Evolutionary conservation across 2,113 vertebrate genomes (phyloP), one percentile per base, ranked within the genome.

Genomic region (Albula goreensis): DNA sequence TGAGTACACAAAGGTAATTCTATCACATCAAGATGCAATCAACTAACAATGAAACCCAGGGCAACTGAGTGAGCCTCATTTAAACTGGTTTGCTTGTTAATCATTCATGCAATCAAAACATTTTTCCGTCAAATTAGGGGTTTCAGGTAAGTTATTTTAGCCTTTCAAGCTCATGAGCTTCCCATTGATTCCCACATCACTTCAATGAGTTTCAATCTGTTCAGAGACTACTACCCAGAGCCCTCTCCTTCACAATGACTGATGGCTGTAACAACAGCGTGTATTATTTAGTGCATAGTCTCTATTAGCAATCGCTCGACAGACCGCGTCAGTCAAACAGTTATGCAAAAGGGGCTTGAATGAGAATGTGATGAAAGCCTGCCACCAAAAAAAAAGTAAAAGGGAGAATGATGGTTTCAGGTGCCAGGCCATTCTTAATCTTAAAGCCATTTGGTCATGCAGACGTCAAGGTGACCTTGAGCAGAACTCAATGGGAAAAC

Each of bases 401-500:
- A 81, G 17, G 51, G 52, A 51, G 53, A 82, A 81, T 9, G 13
- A 86, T 53, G n/a, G 56, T 81, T 82, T 82, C 81, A 51, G 81
- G 31, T 50, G 50, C 41, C 52, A n/a, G 82, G 25, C 78, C 22
- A 53, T 49, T 56, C 41, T 86, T 86, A 86, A 86, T 86, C 85
- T 86, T 53, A 25, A 52, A 86, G 80, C 70, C 15, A 57, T 86
- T 77, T 78, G 80, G 63, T 86, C 77, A 86, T 86, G 53, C 66
- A 81, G 81, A 80, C 85, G 86, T 90, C 83, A 90, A 91, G 90
- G 88, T 92, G 86, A 90, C 89, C 84, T 50, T 56, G 70, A 89
- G 51, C 25, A 49, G 60, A 56, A 56, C 25, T 80, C 80, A 86
- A 81, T 78, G 52, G 80, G 63, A 86, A 77, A 77, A 60, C 83